phyloP scores from a whole-genome alignment of 2,113 vertebrate species.

The Anoura caudifer region DNA sequence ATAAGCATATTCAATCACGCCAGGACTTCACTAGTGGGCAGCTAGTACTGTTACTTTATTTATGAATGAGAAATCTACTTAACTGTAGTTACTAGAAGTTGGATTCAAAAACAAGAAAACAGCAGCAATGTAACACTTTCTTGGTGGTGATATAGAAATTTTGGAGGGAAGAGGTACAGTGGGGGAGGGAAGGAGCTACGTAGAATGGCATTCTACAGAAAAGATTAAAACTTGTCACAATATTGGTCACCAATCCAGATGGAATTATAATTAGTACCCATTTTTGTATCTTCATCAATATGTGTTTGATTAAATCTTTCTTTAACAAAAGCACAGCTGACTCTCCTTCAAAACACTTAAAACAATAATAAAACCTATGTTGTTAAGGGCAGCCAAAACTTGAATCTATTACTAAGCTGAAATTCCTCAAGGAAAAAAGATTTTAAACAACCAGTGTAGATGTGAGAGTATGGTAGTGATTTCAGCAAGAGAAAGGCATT shows the following conservation, averaged over 20 bases:
- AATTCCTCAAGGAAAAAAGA: constrained; percentile 17
- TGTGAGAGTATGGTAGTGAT: not conserved
- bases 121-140: constrained; percentile 21
- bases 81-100: not conserved
- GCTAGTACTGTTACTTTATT: not conserved
- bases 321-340: constrained; percentile 37
- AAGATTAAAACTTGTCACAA: constrained; percentile 28
- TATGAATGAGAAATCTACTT: constrained; percentile 39
- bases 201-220: not conserved
- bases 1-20: constrained; percentile 30
- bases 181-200: not conserved
- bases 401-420: not conserved
- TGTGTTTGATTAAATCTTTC: constrained; percentile 30
- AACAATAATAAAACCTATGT: constrained; percentile 22
- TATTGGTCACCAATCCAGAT: constrained; percentile 30
- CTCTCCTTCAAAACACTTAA: constrained; percentile 28
- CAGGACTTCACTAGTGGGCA: constrained; percentile 26
- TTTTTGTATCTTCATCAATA: constrained; percentile 48
- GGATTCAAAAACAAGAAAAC: constrained; percentile 24
- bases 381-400: constrained; percentile 25
- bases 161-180: not conserved
- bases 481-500: constrained; percentile 3
- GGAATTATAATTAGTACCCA: constrained; percentile 23
- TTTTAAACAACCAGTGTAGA: not conserved
- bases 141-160: not conserved